These are phyloP conservation scores for Asbolus verrucosus DNA, from an alignment of 1,140 invertebrate genomes.

Conservation along the genomic window DNA sequence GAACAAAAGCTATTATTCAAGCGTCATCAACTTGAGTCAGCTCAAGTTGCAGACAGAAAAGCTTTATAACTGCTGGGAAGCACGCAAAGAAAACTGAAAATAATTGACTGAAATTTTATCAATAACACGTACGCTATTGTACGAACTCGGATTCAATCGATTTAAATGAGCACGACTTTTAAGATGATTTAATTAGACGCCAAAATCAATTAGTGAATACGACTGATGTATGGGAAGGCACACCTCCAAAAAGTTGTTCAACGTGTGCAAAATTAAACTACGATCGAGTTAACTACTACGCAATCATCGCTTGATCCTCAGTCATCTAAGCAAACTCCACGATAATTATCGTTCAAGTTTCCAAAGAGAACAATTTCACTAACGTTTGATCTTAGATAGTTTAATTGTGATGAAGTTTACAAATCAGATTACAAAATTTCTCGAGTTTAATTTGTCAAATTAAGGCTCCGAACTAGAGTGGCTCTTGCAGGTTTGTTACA, in stretches of 20 bases:
- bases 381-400: constrained; percentile 52
- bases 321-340: constrained; percentile 23
- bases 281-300: constrained; percentile 39
- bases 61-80: constrained; percentile 39
- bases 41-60: constrained; percentile 46
- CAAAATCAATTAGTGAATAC: constrained; percentile 24
- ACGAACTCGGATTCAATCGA: not conserved
- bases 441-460: constrained; percentile 46
- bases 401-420: constrained; percentile 51
- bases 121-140: constrained; percentile 1
- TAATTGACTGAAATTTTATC: constrained; percentile 25
- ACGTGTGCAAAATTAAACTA: constrained; percentile 42
- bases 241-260: constrained; percentile 30
- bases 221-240: constrained; percentile 4
- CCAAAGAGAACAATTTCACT: constrained; percentile 47
- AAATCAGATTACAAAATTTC: constrained; percentile 49
- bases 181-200: constrained; percentile 23
- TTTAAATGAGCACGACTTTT: not conserved
- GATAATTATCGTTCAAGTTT: constrained; percentile 46
- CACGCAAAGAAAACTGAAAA: constrained; percentile 41
- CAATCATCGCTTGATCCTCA: constrained; percentile 40
- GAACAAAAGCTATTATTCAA: constrained; percentile 48
- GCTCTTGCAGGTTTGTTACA: constrained; percentile 35
- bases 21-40: constrained; percentile 46
- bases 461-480: constrained; percentile 23